These are phyloP conservation scores for Diabrotica balteata DNA, from an alignment of 2,888 invertebrate species.

Conservation along the genomic window DNA sequence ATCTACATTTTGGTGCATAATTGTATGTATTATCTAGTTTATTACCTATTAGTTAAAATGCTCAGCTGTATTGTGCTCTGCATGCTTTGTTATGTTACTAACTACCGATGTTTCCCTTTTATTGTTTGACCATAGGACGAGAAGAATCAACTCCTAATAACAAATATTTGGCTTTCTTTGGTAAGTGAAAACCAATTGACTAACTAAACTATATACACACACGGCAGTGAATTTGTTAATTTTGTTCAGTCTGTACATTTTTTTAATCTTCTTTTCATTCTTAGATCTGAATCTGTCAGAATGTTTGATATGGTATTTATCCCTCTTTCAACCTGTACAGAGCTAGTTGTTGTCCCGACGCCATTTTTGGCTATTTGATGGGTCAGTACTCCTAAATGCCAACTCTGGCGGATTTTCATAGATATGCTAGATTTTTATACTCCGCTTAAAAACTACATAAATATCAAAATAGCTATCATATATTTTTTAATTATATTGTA, in stretches of 20 bases:
- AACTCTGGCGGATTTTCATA: no score
- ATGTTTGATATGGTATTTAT: conserved; percentile 48
- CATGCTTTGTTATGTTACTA: conserved; percentile 62
- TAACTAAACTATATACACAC: conserved; percentile 60
- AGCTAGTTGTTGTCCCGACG: conserved; percentile 45
- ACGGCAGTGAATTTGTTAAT: conserved; percentile 58
- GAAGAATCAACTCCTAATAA: conserved; percentile 94
- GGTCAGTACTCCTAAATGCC: conserved; percentile 11
- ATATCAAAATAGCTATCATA: no score
- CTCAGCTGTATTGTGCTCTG: conserved; percentile 52
- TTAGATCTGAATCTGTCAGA: conserved; percentile 47
- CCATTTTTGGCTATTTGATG: conserved; percentile 30
- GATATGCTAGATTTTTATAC: no score
- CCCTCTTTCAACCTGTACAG: conserved; percentile 45
- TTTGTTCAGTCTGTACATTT: conserved; percentile 49
- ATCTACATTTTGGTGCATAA: no score
- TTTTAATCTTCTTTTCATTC: conserved; percentile 50
- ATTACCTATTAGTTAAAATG: not conserved
- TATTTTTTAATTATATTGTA: no score
- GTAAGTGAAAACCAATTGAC: conserved; percentile 75
- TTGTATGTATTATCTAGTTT: no score
- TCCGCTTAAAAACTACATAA: no score
- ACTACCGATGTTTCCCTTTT: conserved; percentile 71
- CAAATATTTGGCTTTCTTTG: conserved; percentile 95
- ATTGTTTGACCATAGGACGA: conserved; percentile 86